These are phyloP conservation scores for Clarias magur DNA, from an alignment of 2,113 vertebrate species.

Conservation along the genomic window DNA sequence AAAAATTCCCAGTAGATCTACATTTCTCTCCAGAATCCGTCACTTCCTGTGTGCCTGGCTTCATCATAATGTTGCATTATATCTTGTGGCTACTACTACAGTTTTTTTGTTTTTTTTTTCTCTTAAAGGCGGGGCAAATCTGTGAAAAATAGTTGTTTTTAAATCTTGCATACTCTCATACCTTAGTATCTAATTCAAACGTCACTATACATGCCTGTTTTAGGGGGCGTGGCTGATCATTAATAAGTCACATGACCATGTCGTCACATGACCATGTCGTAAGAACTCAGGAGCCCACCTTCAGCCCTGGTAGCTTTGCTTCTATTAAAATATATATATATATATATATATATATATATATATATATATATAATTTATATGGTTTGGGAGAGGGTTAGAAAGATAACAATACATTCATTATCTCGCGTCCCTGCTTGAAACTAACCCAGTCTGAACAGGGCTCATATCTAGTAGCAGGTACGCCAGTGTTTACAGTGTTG, in stretches of 20 bases:
- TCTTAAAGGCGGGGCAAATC: too few relatives aligned
- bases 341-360: not conserved
- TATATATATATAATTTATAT: not conserved
- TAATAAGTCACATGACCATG: not conserved
- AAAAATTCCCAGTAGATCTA: too few relatives aligned
- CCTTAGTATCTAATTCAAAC: not conserved
- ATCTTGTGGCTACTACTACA: too few relatives aligned
- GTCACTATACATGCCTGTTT: not conserved
- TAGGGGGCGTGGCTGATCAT: not conserved
- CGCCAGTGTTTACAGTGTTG: not conserved
- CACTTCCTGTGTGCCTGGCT: too few relatives aligned
- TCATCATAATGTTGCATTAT: too few relatives aligned
- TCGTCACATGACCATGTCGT: not conserved
- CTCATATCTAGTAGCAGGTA: not conserved
- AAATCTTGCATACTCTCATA: not conserved
- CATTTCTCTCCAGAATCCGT: too few relatives aligned
- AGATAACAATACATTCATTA: not conserved
- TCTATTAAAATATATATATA: not conserved
- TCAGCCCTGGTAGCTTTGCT: not conserved
- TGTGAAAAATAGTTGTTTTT: too few relatives aligned
- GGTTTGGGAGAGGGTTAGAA: not conserved
- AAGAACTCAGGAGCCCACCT: not conserved
- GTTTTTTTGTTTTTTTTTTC: too few relatives aligned
- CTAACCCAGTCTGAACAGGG: not conserved
- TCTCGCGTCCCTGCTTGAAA: not conserved